Conservation (phyloP, 2,113 vertebrate genomes). For the Sinocyclocheilus grahami region DNA sequence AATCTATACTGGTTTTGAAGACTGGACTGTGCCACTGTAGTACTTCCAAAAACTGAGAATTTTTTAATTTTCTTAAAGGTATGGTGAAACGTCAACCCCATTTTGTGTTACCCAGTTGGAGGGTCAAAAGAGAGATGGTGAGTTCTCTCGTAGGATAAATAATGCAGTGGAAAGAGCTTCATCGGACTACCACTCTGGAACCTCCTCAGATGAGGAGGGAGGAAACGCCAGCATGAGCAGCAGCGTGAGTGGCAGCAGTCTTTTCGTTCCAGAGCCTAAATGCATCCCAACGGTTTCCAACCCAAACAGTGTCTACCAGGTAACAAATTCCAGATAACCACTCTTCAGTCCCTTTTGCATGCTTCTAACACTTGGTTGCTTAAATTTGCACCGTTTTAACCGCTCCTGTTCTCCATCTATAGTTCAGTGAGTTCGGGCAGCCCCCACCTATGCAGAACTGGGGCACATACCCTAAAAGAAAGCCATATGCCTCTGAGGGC, state of each 20-base stretch:
- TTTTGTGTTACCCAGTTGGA: conserved; percentile 83
- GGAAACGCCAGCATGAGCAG: conserved; percentile 60
- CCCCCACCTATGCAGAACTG: conserved; percentile 74
- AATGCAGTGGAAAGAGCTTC: conserved; percentile 83
- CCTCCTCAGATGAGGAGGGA: conserved; percentile 85
- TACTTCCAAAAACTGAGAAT: not conserved
- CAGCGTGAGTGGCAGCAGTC: conserved; percentile 45
- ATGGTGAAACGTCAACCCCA: conserved; percentile 85
- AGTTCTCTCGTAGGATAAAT: conserved; percentile 82
- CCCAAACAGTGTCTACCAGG: conserved; percentile 95
- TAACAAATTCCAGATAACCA: conserved; percentile 50
- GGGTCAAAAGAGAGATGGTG: conserved; percentile 62
- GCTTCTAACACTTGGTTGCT: not conserved
- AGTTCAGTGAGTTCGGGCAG: conserved; percentile 79
- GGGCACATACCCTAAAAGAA: conserved; percentile 77
- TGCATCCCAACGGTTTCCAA: conserved; percentile 90
- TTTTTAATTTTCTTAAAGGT: conserved; percentile 71
- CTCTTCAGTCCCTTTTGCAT: not conserved
- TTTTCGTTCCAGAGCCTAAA: conserved; percentile 64
- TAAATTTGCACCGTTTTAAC: too few species aligned
- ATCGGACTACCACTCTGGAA: conserved; percentile 72
- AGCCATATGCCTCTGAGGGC: conserved; percentile 65
- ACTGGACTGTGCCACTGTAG: not conserved
- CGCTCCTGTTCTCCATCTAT: not conserved
- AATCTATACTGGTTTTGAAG: not conserved